Base-by-base conservation (phyloP, 2,797 vertebrate genomes). In the Ceryle rudis region DNA sequence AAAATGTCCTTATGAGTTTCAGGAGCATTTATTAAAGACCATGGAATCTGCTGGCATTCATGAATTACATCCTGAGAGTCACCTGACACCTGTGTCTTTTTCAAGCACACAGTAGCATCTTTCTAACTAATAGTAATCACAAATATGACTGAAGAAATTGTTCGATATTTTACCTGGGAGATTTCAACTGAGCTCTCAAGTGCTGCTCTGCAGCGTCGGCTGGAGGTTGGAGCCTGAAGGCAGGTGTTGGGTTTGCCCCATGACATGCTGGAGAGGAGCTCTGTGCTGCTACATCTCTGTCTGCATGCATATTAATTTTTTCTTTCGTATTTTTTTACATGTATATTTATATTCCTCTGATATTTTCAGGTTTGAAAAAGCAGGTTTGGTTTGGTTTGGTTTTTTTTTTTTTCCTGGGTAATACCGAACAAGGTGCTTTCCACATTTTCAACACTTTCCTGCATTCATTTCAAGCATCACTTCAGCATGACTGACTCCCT, bases 181-280 rank as follows among this genome's bases (percentile, higher is more conserved):
- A 10, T 57, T 83, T 78, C 31, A 28, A 5, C 23, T 2, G 64
- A 81, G 62, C 22, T 54, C 82, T 5, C 15, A 5, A 12, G n/a
- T 5, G 47, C 37, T 54, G 58, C 82, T 78, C 52, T 44, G 39
- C 14, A 1, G 54, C 0, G 10, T 60, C 0, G 3, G 33, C n/a
- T 31, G 74, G n/a, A 84, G 86, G 41, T 21, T 39, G 52, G 72
- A 81, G 37, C 26, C 78, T 19, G 35, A 70, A 42, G 64, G 49
- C 25, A 21, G 35, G 28, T 1, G 0, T 5, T 39, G 77, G 26
- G 14, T 46, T 58, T 2, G 0, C 19, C 29, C n/a, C 0, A 0
- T 18, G 62, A 17, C 41, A 7, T 9, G 11, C 28, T 42, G 74
- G 61, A 25, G 31, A 28, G 49, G 29, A 83, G 46, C 14, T 67